Conservation (phyloP, 2,888 invertebrate genomes). For the Trachelus tabidus region DNA sequence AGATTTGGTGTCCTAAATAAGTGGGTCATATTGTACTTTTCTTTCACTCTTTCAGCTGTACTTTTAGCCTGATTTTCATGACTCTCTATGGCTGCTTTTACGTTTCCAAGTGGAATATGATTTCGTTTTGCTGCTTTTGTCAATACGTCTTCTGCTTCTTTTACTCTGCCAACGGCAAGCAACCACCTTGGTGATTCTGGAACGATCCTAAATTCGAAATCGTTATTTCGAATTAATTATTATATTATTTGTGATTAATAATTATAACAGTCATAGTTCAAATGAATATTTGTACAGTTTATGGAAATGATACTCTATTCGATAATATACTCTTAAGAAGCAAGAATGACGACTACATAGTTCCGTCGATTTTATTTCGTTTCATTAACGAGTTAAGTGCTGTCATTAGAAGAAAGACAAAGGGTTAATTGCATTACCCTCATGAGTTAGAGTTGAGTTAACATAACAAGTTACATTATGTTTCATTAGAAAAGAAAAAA, state of each 20-base stretch:
- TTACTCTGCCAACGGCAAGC: constrained; percentile 61
- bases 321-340: background rate
- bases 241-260: background rate
- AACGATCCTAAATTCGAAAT: constrained; percentile 58
- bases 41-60: constrained; percentile 64
- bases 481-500: background rate
- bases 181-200: constrained; percentile 69
- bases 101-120: constrained; percentile 55
- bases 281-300: background rate
- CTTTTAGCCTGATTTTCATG: constrained; percentile 37
- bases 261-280: background rate
- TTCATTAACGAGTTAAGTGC: background rate
- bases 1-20: constrained; percentile 63
- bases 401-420: background rate
- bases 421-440: background rate
- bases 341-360: background rate
- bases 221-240: background rate
- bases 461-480: background rate
- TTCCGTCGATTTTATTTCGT: background rate
- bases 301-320: background rate
- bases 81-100: constrained; percentile 49
- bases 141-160: constrained; percentile 62
- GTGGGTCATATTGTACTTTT: constrained; percentile 62
- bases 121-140: constrained; percentile 63
- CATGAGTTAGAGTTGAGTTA: background rate